Evolutionary conservation across 1,140 invertebrate genomes (phyloP), one percentile per base, ranked within the genome.

Genomic region (Coelopa frigida): DNA sequence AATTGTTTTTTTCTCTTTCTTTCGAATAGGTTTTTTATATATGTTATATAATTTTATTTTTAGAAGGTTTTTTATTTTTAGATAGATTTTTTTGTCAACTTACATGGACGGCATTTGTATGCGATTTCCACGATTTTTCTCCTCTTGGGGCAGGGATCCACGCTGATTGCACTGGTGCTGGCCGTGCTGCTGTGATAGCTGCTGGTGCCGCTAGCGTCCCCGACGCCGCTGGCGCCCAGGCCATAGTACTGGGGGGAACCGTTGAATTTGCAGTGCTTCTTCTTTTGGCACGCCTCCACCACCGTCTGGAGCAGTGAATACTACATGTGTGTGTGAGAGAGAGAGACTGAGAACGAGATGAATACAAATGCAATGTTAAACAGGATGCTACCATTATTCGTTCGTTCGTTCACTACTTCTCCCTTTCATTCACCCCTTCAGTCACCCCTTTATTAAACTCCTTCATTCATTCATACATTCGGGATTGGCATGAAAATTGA

Each of bases 101-200:
- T 78, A 95, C 91, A 90, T 66, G 91, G 92, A 71, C 88, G 80
- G 75, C 91, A 96, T 73, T 94, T 94, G 73, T 90, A 95, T 48
- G 88, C 87, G 20, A 94, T 84, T 73, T 94, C 88, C 54, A 93
- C 85, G 68, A 89, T 92, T 72, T 94, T 93, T 22, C 82, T 75
- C 10, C 84, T 77, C 27, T 83, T 83, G 21, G 89, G 89, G 68
- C 92, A 95, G 0, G 89, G 89, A 71, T 94, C 89, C 48, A 36
- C 54, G 47, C 53, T 61, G 48, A 60, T 59, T 53, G 58, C 47
- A 50, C 53, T 58, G 8, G 58, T 55, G 48, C 58, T 66, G 42
- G 59, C 56, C 32, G 59, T 67, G 44, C 58, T 67, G 47, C 57
- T 64, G 51, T 62, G 54, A 52, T 67, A 59, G 47, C 60, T 67